phyloP scores from a whole-genome alignment of 1,140 invertebrate species.

The Hylaeus volcanicus region DNA sequence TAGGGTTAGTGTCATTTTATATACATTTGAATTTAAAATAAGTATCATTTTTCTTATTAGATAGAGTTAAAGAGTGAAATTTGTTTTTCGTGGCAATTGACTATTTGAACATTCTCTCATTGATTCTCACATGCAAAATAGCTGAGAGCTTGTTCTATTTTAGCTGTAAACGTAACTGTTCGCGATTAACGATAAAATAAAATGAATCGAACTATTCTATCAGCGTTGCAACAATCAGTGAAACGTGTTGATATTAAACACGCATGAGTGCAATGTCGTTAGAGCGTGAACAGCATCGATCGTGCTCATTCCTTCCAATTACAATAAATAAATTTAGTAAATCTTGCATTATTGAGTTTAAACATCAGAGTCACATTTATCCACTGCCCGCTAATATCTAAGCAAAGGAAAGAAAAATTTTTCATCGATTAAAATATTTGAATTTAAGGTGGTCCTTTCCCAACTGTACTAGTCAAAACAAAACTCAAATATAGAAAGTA shows the following conservation, averaged over 20 bases:
- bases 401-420: background rate
- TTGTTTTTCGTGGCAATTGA: too few species aligned
- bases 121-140: constrained; percentile 15
- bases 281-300: background rate
- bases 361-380: background rate
- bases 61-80: too few species aligned
- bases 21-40: background rate
- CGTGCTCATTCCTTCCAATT: background rate
- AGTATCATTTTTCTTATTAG: too few species aligned
- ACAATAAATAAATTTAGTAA: background rate
- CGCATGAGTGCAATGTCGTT: background rate
- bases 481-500: too few species aligned
- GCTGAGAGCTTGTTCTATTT: background rate
- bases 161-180: background rate
- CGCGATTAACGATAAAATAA: background rate
- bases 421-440: background rate
- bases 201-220: constrained; percentile 19
- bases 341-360: background rate
- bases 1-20: constrained; percentile 22
- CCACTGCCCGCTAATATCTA: background rate
- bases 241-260: constrained; percentile 15
- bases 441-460: too few species aligned
- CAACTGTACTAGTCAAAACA: too few species aligned
- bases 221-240: constrained; percentile 41
- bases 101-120: constrained; percentile 1